Percentiles rank a stretch among this genome's conserved stretches.
Conservation (phyloP, 1,140 invertebrate species). For the Forficula auricularia region DNA sequence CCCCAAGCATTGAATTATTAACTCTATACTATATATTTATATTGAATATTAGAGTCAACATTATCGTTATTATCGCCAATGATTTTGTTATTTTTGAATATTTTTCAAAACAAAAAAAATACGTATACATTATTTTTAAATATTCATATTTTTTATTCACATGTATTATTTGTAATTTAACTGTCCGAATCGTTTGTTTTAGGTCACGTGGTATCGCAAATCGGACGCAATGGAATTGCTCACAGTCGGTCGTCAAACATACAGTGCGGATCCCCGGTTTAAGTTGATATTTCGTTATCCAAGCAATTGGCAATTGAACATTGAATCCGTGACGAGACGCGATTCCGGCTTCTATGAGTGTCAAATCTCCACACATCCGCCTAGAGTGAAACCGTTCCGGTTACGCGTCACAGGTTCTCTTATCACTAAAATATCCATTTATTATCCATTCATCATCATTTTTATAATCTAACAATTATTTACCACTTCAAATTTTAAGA, state of each 20-base stretch:
- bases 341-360: slow-evolving; percentile 69
- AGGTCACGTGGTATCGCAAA: slow-evolving; percentile 67
- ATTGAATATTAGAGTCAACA: too few relatives aligned
- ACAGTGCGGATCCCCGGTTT: slow-evolving; percentile 53
- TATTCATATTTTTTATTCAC: too few relatives aligned
- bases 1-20: too few relatives aligned
- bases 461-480: neutral
- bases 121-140: too few relatives aligned
- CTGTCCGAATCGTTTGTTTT: slow-evolving; percentile 16
- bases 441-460: neutral
- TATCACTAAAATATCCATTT: slow-evolving; percentile 23
- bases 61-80: too few relatives aligned
- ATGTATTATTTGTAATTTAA: too few relatives aligned
- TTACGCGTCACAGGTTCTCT: slow-evolving; percentile 56
- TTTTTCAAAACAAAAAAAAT: too few relatives aligned
- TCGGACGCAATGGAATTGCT: slow-evolving; percentile 43
- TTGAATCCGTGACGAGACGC: slow-evolving; percentile 49
- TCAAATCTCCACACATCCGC: slow-evolving; percentile 72
- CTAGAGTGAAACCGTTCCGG: slow-evolving; percentile 50
- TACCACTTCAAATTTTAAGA: neutral
- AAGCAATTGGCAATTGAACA: slow-evolving; percentile 66
- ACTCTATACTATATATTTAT: too few relatives aligned
- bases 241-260: slow-evolving; percentile 52
- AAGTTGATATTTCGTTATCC: slow-evolving; percentile 61
- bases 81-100: too few relatives aligned